phyloP scores from a whole-genome alignment of 2,113 vertebrate genomes.

The Catharus minimus region DNA sequence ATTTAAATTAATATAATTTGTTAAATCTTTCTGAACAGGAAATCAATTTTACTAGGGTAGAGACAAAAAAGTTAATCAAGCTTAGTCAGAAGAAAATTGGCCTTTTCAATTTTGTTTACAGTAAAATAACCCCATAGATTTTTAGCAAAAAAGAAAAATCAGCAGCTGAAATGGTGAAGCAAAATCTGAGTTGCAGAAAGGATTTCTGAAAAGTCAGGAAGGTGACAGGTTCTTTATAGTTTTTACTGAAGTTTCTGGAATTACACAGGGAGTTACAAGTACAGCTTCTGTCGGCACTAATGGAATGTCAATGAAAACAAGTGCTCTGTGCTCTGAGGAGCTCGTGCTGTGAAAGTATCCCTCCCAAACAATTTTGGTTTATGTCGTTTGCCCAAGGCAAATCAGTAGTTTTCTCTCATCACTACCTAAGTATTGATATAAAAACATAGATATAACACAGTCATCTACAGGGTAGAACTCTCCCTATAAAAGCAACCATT shows the following conservation, averaged over 20 bases:
- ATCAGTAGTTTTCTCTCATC: not conserved
- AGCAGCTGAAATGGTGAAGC: not conserved
- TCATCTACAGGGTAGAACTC: not conserved
- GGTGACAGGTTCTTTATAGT: not conserved
- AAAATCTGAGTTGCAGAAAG: not conserved
- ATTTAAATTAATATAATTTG: slow-evolving; percentile 60
- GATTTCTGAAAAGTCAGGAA: not conserved
- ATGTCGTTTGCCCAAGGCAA: slow-evolving; percentile 28
- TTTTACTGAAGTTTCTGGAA: slow-evolving; percentile 17
- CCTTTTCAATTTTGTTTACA: slow-evolving; percentile 28
- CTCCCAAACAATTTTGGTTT: slow-evolving; percentile 33
- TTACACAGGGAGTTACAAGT: slow-evolving; percentile 23
- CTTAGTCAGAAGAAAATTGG: slow-evolving; percentile 30
- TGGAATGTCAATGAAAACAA: slow-evolving; percentile 42
- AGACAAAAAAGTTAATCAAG: slow-evolving; percentile 55
- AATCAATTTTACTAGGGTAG: slow-evolving; percentile 31
- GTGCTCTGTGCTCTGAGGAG: not conserved
- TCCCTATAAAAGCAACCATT: not conserved
- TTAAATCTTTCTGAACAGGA: slow-evolving; percentile 31
- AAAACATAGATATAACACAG: not conserved
- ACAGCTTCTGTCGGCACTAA: not conserved
- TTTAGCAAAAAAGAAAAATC: not conserved
- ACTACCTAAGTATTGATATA: not conserved
- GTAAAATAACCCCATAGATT: not conserved
- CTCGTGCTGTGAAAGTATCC: not conserved